These are phyloP conservation scores for Bombylius major DNA, from an alignment of 2,888 invertebrate genomes.

Conservation along the genomic window DNA sequence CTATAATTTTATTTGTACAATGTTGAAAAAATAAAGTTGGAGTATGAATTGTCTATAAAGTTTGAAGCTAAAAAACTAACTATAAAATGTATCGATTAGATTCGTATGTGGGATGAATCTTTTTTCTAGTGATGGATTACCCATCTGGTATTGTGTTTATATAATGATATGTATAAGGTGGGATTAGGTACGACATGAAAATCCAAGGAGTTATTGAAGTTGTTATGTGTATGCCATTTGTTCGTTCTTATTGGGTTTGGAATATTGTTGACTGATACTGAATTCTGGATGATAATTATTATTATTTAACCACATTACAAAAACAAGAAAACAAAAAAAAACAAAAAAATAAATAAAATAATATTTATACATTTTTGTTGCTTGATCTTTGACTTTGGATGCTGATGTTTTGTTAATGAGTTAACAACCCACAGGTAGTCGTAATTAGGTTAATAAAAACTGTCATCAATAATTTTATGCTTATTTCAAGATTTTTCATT, in stretches of 20 bases:
- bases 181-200: background rate
- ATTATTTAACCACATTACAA: background rate
- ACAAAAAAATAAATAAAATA: background rate
- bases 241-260: no score
- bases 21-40: no score
- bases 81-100: background rate
- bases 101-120: background rate
- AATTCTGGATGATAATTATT: background rate
- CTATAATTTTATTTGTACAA: no score
- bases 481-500: background rate
- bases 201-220: background rate
- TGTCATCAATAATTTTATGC: background rate
- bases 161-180: background rate
- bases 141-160: background rate
- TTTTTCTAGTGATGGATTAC: background rate
- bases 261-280: background rate
- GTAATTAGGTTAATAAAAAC: background rate
- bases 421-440: background rate
- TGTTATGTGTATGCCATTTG: no score
- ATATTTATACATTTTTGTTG: background rate
- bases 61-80: no score
- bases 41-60: no score
- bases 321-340: background rate
- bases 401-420: background rate
- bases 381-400: background rate